Base-by-base conservation (phyloP, 1,140 invertebrate genomes). In the Acromyrmex charruanus region DNA sequence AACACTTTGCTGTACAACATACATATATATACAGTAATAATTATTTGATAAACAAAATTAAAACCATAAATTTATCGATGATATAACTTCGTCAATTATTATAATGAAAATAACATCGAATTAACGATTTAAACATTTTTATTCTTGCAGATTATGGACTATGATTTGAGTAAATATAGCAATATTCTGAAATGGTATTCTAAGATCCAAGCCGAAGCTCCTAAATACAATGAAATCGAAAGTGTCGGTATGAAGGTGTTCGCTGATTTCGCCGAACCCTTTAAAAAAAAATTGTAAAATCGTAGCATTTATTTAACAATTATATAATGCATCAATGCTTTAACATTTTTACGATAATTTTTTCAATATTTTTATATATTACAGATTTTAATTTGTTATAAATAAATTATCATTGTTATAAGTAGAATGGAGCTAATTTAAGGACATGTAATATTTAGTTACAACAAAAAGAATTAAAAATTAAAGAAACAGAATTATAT, bases 201-300 rank as follows among this genome's bases (percentile, higher is more conserved):
- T 18, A 96, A 96, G 59, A 96, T 97, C 35, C 97, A 97, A 91
- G 93, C 94, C 18, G 96, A 96, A 31, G 96, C 97, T 28, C 96
- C 97, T 0, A 97, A 96, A 21, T 98, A 97, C 94, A 95, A 96
- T 77, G 97, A 98, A 91, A 95, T 97, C 49, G 98, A 98, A 92
- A 96, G 92, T 14, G 94, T 93, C 4, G 93, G 94, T 49, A 84
- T 95, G 0, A 91, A 95, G 7, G 77, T 69, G 0, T 96, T 96
- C 89, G 95, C 95, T 87, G 84, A 71, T 2, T 44, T 95, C 6
- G 89, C 92, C 1, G 94, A 95, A 5, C 58, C 18, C 0, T 2
- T 92, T 1, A 55, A 28, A 10, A 85, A 87, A 66, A 92, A 93
- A 55, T 89, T 89, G 28, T 90, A n/a, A 91, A 71, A 10, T 35